These are phyloP conservation scores for Lasioglossum pauxillum DNA, from an alignment of 2,888 invertebrate species.

Conservation along the genomic window DNA sequence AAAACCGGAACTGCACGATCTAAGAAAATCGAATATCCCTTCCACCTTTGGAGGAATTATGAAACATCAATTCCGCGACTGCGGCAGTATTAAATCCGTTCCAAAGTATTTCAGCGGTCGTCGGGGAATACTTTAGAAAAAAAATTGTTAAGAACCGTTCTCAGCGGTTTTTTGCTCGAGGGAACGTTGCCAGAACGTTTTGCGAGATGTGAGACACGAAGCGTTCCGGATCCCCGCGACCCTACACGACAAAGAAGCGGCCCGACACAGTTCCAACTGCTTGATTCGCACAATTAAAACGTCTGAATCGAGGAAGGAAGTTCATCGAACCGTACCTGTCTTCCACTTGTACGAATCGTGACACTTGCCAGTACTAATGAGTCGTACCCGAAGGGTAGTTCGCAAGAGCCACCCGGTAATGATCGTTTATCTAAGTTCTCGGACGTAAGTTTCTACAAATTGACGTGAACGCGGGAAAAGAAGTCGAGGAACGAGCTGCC, in stretches of 20 bases:
- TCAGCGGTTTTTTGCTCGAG: not conserved
- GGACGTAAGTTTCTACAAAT: slow-evolving; percentile 56
- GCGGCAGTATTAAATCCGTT: not conserved
- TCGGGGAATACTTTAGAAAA: not conserved
- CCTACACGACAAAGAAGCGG: not conserved
- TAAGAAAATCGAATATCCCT: too few species aligned
- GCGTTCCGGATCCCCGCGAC: not conserved
- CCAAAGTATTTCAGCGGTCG: not conserved
- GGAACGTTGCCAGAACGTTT: not conserved
- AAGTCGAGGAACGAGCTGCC: not conserved
- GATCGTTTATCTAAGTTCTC: slow-evolving; percentile 58
- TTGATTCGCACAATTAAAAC: slow-evolving; percentile 31
- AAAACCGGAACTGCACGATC: too few species aligned
- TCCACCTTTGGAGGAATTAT: not conserved
- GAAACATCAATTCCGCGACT: not conserved
- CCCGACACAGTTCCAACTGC: not conserved
- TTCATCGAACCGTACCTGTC: slow-evolving; percentile 59
- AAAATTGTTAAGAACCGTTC: not conserved
- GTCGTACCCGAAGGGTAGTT: slow-evolving; percentile 41
- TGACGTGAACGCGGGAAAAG: slow-evolving; percentile 11
- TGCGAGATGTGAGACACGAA: not conserved
- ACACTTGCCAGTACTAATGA: slow-evolving; percentile 65
- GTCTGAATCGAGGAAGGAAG: slow-evolving; percentile 27
- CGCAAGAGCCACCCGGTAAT: slow-evolving; percentile 47
- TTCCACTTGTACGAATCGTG: slow-evolving; percentile 52